Evolutionary conservation across 2,888 invertebrate species (phyloP).

Genomic region (Phlogophora meticulosa): DNA sequence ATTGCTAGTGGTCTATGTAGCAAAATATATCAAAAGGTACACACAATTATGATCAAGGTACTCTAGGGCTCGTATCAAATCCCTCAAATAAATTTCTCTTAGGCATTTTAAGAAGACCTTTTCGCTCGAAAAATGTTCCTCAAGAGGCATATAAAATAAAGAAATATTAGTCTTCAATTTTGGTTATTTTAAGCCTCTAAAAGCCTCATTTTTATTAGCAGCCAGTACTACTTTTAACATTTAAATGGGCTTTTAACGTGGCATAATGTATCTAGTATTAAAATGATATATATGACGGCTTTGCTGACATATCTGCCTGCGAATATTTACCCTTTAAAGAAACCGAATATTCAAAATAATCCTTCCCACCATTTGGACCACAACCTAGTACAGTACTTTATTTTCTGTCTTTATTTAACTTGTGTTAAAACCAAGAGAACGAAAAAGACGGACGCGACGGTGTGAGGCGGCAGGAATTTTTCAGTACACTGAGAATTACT

Average conservation of each 20-base stretch:
- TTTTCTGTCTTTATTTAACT: conserved; percentile 41
- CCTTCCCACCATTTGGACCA: conserved; percentile 27
- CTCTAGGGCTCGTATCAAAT: too few relatives aligned
- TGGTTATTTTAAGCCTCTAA: background rate
- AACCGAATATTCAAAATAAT: background rate
- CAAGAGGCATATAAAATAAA: too few relatives aligned
- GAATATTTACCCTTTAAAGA: background rate
- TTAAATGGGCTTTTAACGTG: too few relatives aligned
- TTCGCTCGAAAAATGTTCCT: background rate
- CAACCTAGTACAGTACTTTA: conserved; percentile 24
- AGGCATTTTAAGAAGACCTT: conserved; percentile 1
- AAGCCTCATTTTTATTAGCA: too few relatives aligned
- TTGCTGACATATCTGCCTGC: background rate
- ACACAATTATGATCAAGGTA: too few relatives aligned
- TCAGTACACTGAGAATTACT: conserved; percentile 32
- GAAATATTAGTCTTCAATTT: too few relatives aligned
- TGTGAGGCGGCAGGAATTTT: conserved; percentile 23
- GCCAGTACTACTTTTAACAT: too few relatives aligned
- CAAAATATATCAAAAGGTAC: too few relatives aligned
- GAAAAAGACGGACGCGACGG: conserved; percentile 18
- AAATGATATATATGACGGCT: too few relatives aligned
- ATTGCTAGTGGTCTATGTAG: too few relatives aligned
- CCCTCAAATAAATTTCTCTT: too few relatives aligned
- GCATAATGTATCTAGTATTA: too few relatives aligned
- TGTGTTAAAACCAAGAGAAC: conserved; percentile 30